Percentiles rank a stretch among this genome's conserved stretches.
Conservation (phyloP, 1,140 invertebrate genomes). For the Eumeta japonica region DNA sequence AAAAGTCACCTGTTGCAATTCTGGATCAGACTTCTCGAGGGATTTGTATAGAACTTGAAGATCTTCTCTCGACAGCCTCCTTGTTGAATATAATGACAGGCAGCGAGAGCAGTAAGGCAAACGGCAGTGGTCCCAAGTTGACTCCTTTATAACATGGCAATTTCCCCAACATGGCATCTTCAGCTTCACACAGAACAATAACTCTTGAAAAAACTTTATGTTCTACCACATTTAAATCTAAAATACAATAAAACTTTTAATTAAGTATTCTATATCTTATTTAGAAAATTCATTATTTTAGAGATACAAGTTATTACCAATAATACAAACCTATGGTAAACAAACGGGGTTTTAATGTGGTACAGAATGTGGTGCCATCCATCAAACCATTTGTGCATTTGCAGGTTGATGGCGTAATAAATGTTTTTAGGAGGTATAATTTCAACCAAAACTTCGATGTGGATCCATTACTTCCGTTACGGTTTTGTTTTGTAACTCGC, state of each 20-base stretch:
- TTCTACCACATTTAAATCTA: constrained; percentile 80
- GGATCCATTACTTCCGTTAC: constrained; percentile 94
- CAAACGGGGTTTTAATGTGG: constrained; percentile 83
- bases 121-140: constrained; percentile 82
- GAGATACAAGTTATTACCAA: constrained; percentile 3
- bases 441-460: constrained; percentile 88
- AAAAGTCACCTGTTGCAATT: constrained; percentile 73
- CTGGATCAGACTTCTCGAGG: constrained; percentile 79
- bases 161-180: constrained; percentile 80
- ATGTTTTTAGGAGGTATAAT: constrained; percentile 97
- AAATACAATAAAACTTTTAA: constrained; percentile 25
- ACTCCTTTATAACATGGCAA: constrained; percentile 92
- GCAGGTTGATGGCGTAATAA: constrained; percentile 89
- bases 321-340: constrained; percentile 77
- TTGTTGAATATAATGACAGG: constrained; percentile 84
- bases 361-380: constrained; percentile 97
- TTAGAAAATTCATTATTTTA: constrained; percentile 2
- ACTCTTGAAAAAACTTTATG: constrained; percentile 90
- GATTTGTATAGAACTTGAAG: constrained; percentile 89
- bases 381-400: constrained; percentile 93
- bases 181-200: constrained; percentile 85
- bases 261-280: not conserved
- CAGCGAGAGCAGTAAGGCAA: constrained; percentile 80
- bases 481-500: constrained; percentile 82
- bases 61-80: constrained; percentile 79